Base-by-base conservation (phyloP, 2,797 vertebrate species). In the Bovichtus variegatus region DNA sequence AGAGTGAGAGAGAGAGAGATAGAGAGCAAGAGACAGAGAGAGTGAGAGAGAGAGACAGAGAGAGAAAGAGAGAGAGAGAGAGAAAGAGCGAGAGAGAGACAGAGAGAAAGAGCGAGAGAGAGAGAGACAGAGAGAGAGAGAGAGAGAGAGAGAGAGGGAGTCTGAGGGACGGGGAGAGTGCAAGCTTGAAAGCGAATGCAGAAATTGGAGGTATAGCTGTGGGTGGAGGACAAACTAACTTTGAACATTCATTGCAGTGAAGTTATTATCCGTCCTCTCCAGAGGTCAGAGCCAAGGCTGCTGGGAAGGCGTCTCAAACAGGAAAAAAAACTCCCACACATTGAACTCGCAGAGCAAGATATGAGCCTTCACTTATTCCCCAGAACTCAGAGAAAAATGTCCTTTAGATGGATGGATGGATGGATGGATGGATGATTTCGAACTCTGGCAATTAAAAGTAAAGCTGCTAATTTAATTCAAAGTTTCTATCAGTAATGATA, bases 161-260 rank as follows among this genome's bases (percentile, higher is more conserved):
- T 73, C 61, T 63, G 63, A 81, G 67, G 43, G 31, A 62, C 44
- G 40, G 23, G 53, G 27, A 72, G 62, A 49, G 74, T 27, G 59
- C 66, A 46, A 75, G 78, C 78, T 83, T 90, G 84, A 87, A 88
- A 91, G 86, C 53, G 12, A 87, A 86, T 85, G 46, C 43, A 89
- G 73, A 87, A 86, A 87, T 84, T 71, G 80, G 80, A 89, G 88
- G 79, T 88, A 74, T 76, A 75, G 76, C 84, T 86, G 87, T 89
- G 89, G 86, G 91, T 89, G 84, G 90, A 91, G 88, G 87, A 87
- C 87, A 88, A 86, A 86, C 81, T 84, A 89, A 90, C 88, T 90
- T 87, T 89, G 83, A 91, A 88, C 86, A 88, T 91, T 80, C 83
- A 83, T 80, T 64, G 86, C 84, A 74, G 78, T 67, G 69, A 83